These are phyloP conservation scores for Chitala chitala DNA, from an alignment of 2,113 vertebrate species.

Conservation along the genomic window DNA sequence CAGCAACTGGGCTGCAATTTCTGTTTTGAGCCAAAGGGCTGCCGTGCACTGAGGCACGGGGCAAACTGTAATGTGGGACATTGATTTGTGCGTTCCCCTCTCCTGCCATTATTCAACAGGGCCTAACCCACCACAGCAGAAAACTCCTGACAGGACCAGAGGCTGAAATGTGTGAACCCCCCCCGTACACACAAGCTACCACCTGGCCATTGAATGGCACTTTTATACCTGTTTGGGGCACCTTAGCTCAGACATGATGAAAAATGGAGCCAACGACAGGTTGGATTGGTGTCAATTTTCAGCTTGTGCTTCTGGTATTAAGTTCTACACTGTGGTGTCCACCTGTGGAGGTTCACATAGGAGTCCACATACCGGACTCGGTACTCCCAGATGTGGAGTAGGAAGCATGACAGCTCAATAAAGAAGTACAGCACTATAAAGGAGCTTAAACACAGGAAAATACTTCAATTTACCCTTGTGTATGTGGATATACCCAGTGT, in stretches of 20 bases:
- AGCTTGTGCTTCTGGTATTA: neutral
- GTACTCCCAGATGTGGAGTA: neutral
- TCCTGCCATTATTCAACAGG: neutral
- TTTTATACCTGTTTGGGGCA: neutral
- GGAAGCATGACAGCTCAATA: neutral
- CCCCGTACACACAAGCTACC: too few species aligned
- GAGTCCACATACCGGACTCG: neutral
- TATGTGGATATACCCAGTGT: neutral
- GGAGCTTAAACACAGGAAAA: slow-evolving; percentile 4
- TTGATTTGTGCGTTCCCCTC: neutral
- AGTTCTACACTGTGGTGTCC: neutral
- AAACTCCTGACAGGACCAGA: too few species aligned
- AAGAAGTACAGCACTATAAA: neutral
- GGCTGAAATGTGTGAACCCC: too few species aligned
- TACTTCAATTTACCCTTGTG: neutral
- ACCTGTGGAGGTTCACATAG: neutral
- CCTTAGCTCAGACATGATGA: neutral
- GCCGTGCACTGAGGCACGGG: slow-evolving; percentile 34
- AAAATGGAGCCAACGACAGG: too few species aligned
- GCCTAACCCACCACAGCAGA: too few species aligned
- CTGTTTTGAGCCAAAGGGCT: slow-evolving; percentile 49
- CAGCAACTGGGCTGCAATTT: slow-evolving; percentile 46
- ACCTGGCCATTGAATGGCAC: too few species aligned
- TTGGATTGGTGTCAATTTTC: neutral
- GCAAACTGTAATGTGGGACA: neutral